Base-by-base conservation (phyloP, 2,797 vertebrate genomes). In the Peromyscus attwateri region DNA sequence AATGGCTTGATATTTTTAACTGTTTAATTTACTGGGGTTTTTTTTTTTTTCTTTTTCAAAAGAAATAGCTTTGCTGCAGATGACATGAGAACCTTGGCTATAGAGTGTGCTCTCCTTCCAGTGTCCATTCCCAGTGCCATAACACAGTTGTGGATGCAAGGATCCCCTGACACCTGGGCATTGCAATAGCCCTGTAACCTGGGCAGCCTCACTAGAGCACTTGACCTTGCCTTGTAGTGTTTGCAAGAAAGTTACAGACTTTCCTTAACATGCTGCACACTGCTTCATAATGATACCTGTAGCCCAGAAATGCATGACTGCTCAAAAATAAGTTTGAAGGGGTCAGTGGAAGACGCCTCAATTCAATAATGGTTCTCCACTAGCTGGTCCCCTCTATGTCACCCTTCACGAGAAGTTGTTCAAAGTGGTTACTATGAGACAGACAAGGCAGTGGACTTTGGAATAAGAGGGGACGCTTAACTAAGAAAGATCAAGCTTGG, bases 1-100 rank as follows among this genome's bases (percentile, higher is more conserved):
- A 73, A 55, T 46, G 10, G 52, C 23, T 87, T 70, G 31, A 19
- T 77, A 82, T 82, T 94, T 73, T 92, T 68, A 55, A 84, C 64
- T 62, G 37, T 76, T 80, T 80, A 91, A 87, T 85, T 79, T 89
- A 82, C 81, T 89, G 55, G 25, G 43, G 34, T 57, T 31, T 10
- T 57, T 55, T 11, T 57, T 55, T 52, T 60, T 34, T n/a, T 12
- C 17, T 64, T 9, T 49, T 10, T 9, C 29, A 77, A 91, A 94
- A 95, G 66, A 66, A 81, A 60, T 83, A 75, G 43, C 23, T 92
- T 87, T 0, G 27, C 52, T 82, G 40, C 64, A 84, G 27, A 55
- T 52, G 52, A 77, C 79, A 68, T 64, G 49, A 40, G 46, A 93
- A 29, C 6, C 6, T 16, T 7, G 9, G 7, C n/a, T 12, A 4